Evolutionary conservation across 2,113 vertebrate species (phyloP).

Genomic region (Leucopsar rothschildi): DNA sequence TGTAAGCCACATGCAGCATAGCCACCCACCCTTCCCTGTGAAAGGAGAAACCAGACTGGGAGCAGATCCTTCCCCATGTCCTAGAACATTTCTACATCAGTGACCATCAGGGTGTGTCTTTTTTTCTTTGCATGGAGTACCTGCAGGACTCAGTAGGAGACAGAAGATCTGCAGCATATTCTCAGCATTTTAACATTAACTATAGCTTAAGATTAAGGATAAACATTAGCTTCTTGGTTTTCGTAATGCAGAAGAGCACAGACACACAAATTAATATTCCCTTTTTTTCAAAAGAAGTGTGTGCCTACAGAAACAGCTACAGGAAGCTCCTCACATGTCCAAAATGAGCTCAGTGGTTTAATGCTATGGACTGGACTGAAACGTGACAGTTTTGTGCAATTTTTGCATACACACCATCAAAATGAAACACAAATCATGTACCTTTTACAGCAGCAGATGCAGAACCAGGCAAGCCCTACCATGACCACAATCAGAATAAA

Average conservation of each 20-base stretch:
- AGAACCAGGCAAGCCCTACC: slow-evolving; percentile 78
- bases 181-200: neutral
- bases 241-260: neutral
- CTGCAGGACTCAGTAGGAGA: neutral
- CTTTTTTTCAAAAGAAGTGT: neutral
- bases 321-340: neutral
- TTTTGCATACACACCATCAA: neutral
- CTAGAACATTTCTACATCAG: neutral
- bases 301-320: neutral
- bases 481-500: slow-evolving; percentile 72
- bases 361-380: neutral
- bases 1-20: neutral
- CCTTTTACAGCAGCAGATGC: slow-evolving; percentile 88
- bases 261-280: neutral
- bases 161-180: neutral
- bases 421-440: slow-evolving; percentile 35
- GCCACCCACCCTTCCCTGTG: neutral
- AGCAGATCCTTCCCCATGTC: neutral
- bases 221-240: neutral
- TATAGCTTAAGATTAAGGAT: neutral
- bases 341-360: neutral
- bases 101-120: neutral
- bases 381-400: rapidly evolving
- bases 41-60: neutral
- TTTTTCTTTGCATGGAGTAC: neutral